phyloP scores from a whole-genome alignment of 2,113 vertebrate species.

The Macheiramphus alcinus region DNA sequence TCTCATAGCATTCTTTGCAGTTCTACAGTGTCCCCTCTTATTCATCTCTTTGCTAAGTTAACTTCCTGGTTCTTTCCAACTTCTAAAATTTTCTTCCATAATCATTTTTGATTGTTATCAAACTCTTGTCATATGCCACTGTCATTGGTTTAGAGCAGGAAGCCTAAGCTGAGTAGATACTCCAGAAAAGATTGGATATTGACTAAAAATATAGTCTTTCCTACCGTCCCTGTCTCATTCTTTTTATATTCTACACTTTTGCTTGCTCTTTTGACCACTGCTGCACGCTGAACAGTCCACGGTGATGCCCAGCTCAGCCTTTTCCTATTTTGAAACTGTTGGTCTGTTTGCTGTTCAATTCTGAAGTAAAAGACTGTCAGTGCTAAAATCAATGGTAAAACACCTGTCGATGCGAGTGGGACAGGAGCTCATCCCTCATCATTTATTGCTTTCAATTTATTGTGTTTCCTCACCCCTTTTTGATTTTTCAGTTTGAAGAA shows the following conservation, averaged over 20 bases:
- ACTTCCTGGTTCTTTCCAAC: neutral
- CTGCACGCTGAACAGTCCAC: neutral
- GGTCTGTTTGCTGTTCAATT: neutral
- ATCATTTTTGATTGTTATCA: neutral
- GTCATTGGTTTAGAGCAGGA: neutral
- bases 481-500: slow-evolving; percentile 28
- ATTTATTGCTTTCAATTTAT: slow-evolving; percentile 3
- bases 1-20: neutral
- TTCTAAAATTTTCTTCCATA: neutral
- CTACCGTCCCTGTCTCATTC: neutral
- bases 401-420: neutral
- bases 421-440: neutral
- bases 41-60: neutral
- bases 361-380: neutral
- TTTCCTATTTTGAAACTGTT: neutral
- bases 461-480: neutral
- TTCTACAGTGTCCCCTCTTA: neutral
- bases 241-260: neutral
- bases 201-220: neutral
- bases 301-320: neutral
- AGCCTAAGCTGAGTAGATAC: neutral
- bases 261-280: neutral
- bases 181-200: neutral
- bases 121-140: neutral
- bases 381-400: neutral